These are phyloP conservation scores for Diplolepis rosae DNA, from an alignment of 2,888 invertebrate genomes.

Conservation along the genomic window DNA sequence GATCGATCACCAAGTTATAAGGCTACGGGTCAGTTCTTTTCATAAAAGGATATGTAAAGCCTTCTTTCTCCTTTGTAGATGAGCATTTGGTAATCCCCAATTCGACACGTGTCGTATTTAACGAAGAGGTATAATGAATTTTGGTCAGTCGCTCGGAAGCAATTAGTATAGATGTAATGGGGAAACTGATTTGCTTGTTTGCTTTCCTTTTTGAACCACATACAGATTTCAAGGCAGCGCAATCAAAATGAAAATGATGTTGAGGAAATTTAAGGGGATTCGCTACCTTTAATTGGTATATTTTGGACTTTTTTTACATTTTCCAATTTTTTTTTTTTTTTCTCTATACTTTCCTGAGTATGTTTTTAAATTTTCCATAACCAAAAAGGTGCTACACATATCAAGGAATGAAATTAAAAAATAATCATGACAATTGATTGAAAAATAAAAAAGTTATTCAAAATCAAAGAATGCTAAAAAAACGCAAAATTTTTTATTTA, in stretches of 20 bases:
- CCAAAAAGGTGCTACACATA: too few relatives aligned
- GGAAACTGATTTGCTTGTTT: neutral
- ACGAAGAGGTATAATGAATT: slow-evolving; percentile 18
- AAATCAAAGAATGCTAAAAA: too few relatives aligned
- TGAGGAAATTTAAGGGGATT: too few relatives aligned
- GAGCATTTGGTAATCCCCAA: slow-evolving; percentile 9
- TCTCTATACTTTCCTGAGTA: too few relatives aligned
- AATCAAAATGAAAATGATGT: neutral
- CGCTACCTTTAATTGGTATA: too few relatives aligned
- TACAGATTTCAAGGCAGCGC: neutral
- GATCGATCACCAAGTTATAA: slow-evolving; percentile 16
- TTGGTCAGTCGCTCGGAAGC: neutral
- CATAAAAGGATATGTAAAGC: slow-evolving; percentile 3
- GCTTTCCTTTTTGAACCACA: neutral
- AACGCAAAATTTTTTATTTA: too few relatives aligned
- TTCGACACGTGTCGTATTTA: slow-evolving; percentile 27
- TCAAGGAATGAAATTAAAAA: too few relatives aligned
- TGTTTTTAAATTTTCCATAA: too few relatives aligned
- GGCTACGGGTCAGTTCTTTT: slow-evolving; percentile 8
- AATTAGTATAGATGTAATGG: neutral
- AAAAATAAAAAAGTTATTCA: too few relatives aligned
- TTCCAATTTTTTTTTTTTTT: too few relatives aligned
- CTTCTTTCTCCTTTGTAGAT: neutral
- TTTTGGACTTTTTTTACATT: too few relatives aligned
- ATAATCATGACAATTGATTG: too few relatives aligned